These are phyloP conservation scores for Saccopteryx leptura DNA, from an alignment of 2,113 vertebrate species.

Conservation along the genomic window DNA sequence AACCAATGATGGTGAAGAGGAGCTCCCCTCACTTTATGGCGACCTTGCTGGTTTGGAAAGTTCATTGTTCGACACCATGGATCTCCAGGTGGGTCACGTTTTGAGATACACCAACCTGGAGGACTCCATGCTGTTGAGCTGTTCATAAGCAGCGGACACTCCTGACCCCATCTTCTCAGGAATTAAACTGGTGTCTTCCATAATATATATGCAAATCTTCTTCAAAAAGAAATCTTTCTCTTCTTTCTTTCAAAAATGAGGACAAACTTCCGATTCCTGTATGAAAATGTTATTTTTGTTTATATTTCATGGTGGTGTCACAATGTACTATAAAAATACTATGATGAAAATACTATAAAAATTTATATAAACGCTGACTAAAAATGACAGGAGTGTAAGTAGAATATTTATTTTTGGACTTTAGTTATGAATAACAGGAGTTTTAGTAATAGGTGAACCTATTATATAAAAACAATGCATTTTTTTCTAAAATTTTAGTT, in stretches of 20 bases:
- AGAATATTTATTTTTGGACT: neutral
- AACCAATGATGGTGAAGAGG: constrained; percentile 81
- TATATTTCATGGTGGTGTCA: neutral
- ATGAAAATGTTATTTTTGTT: constrained; percentile 7
- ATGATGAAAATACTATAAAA: neutral
- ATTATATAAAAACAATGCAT: neutral
- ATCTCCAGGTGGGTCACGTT: constrained; percentile 92
- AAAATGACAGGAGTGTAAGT: neutral
- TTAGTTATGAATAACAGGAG: neutral
- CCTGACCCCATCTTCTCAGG: constrained; percentile 75
- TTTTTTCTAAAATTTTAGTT: constrained; percentile 14
- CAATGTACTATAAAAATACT: neutral
- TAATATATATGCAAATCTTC: constrained; percentile 45
- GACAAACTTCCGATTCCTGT: neutral
- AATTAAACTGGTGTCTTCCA: constrained; percentile 42
- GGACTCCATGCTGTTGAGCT: constrained; percentile 92
- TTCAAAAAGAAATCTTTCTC: neutral
- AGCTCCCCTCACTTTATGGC: constrained; percentile 68
- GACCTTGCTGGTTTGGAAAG: constrained; percentile 82
- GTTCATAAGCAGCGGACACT: constrained; percentile 87
- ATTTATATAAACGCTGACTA: neutral
- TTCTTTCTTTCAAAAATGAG: neutral
- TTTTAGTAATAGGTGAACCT: constrained; percentile 29
- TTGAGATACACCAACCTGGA: constrained; percentile 92
- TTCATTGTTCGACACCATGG: constrained; percentile 92